Conservation (phyloP, 2,888 invertebrate species). For the Megamerina dolium region DNA sequence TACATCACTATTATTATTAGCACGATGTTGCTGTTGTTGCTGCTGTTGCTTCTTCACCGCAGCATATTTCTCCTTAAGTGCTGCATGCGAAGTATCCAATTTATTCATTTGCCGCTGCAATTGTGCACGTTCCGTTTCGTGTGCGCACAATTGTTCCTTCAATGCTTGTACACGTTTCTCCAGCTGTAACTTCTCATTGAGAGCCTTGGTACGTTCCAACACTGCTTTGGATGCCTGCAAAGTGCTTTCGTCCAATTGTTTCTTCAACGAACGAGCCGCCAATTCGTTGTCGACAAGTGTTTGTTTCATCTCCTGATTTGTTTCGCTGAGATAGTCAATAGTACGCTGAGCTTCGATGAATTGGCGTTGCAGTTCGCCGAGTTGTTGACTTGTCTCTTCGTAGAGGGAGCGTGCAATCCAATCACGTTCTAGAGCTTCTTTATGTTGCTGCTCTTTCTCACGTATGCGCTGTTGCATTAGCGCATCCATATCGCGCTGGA, state of each 20-base stretch:
- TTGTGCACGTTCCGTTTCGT: conserved; percentile 38
- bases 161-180: conserved; percentile 51
- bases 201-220: conserved; percentile 66
- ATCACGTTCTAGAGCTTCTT: conserved; percentile 53
- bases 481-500: conserved; percentile 26
- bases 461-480: conserved; percentile 27
- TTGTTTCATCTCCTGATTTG: conserved; percentile 48
- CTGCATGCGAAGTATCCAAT: conserved; percentile 35
- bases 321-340: conserved; percentile 45
- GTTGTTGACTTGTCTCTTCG: conserved; percentile 51
- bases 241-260: conserved; percentile 65
- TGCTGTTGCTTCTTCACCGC: conserved; percentile 26
- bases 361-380: conserved; percentile 50
- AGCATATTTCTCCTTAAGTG: conserved; percentile 24
- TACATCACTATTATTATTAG: conserved; percentile 34
- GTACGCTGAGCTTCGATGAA: conserved; percentile 47
- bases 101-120: conserved; percentile 25
- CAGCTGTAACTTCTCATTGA: conserved; percentile 62
- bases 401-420: conserved; percentile 56
- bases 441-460: conserved; percentile 39
- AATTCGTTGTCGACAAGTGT: conserved; percentile 47
- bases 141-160: conserved; percentile 23
- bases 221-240: conserved; percentile 69
- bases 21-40: conserved; percentile 34
- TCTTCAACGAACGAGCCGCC: conserved; percentile 56